A percentile compares a stretch with the other conserved stretches of the same genome.
These are phyloP conservation scores for Sinopyrophorus schimmeli DNA, from an alignment of 2,888 invertebrate species.

Conservation along the genomic window DNA sequence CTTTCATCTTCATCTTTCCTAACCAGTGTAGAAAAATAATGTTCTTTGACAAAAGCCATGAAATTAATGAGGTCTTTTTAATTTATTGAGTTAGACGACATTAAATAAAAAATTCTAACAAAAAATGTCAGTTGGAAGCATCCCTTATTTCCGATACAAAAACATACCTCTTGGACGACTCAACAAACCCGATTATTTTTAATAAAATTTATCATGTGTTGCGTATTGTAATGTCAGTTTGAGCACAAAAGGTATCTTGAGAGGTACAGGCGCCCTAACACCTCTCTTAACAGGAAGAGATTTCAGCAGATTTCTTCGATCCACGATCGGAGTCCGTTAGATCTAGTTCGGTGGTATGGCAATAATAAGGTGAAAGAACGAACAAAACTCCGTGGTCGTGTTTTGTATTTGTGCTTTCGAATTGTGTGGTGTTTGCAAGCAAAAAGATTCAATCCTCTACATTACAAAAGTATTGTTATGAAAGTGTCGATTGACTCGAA, in stretches of 20 bases:
- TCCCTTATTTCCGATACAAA: slow-evolving; percentile 21
- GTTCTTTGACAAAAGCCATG: no score
- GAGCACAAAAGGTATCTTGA: slow-evolving; percentile 39
- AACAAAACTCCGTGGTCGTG: slow-evolving; percentile 46
- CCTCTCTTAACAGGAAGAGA: slow-evolving; percentile 39
- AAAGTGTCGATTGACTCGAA: slow-evolving; percentile 48
- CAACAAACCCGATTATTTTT: slow-evolving; percentile 31
- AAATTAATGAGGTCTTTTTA: no score
- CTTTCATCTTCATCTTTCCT: no score
- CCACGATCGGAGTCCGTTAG: slow-evolving; percentile 38
- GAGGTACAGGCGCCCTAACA: slow-evolving; percentile 34
- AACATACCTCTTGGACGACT: slow-evolving; percentile 27
- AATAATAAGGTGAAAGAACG: slow-evolving; percentile 45
- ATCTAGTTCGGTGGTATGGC: slow-evolving; percentile 51
- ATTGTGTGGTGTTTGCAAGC: slow-evolving; percentile 49
- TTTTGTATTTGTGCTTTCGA: slow-evolving; percentile 50
- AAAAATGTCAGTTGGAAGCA: slow-evolving; percentile 25
- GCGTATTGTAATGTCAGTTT: slow-evolving; percentile 45
- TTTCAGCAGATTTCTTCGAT: slow-evolving; percentile 37
- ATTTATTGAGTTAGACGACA: no score
- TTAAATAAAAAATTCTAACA: slow-evolving; percentile 13
- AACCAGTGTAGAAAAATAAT: no score
- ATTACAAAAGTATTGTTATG: slow-evolving; percentile 39
- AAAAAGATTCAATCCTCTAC: slow-evolving; percentile 35
- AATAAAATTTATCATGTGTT: slow-evolving; percentile 48